These are phyloP conservation scores for Cheiracanthium punctorium DNA, from an alignment of 2,888 invertebrate species.

Conservation along the genomic window DNA sequence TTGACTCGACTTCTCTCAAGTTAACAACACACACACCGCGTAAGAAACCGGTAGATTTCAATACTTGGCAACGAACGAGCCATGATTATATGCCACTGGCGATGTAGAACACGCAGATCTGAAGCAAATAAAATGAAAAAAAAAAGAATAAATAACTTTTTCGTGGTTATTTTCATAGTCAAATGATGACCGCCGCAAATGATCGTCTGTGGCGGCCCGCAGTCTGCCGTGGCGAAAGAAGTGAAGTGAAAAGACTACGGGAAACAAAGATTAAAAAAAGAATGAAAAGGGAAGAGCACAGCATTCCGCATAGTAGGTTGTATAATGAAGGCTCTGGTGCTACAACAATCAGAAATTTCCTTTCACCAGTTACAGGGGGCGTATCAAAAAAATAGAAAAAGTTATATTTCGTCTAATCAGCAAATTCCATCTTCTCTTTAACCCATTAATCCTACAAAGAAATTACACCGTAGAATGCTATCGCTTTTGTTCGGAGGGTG, in stretches of 20 bases:
- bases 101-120: slow-evolving; percentile 2
- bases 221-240: slow-evolving; percentile 37
- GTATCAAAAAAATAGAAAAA: not conserved
- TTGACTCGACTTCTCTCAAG: not conserved
- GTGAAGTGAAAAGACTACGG: slow-evolving; percentile 6
- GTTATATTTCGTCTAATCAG: too few species aligned
- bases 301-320: not conserved
- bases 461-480: too few species aligned
- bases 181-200: slow-evolving; percentile 16
- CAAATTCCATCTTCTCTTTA: too few species aligned
- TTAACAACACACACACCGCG: not conserved
- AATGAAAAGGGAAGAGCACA: not conserved
- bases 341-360: not conserved
- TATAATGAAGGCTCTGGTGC: slow-evolving; percentile 11
- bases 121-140: not conserved
- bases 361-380: slow-evolving; percentile 5
- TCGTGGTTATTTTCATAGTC: slow-evolving; percentile 4
- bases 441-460: too few species aligned
- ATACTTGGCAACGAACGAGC: not conserved
- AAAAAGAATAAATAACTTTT: slow-evolving; percentile 2
- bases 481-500: too few species aligned
- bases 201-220: slow-evolving; percentile 48
- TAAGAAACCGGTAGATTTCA: not conserved
- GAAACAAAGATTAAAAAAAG: slow-evolving; percentile 1
- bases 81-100: slow-evolving; percentile 40